A percentile compares a stretch with the other conserved stretches of the same genome.
phyloP scores from a whole-genome alignment of 2,113 vertebrate genomes.

The Rhabdornis inornatus region DNA sequence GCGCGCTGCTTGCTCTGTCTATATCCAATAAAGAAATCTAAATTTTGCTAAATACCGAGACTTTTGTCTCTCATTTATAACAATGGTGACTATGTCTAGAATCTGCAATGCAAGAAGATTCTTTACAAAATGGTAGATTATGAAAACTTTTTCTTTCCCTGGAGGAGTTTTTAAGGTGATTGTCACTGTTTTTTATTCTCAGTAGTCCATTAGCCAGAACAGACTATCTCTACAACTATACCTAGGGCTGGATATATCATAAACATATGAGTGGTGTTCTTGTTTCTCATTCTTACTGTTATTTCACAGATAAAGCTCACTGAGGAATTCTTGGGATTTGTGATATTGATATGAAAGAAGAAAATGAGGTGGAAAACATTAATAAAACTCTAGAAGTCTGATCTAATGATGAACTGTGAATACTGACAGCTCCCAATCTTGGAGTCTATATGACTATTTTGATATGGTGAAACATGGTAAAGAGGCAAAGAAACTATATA shows the following conservation, averaged over 20 bases:
- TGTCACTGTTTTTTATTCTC: background rate
- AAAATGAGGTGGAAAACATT: constrained; percentile 25
- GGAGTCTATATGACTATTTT: background rate
- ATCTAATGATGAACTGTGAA: background rate
- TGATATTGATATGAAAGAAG: background rate
- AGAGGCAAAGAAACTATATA: background rate
- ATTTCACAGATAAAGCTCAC: background rate
- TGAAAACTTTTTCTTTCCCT: background rate
- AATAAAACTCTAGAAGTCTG: constrained; percentile 34
- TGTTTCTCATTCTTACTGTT: background rate
- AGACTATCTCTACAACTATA: background rate
- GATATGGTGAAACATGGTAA: background rate
- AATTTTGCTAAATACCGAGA: too few relatives aligned
- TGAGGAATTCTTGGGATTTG: constrained; percentile 9
- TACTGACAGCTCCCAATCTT: background rate
- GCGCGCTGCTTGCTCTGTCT: too few relatives aligned
- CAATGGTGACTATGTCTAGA: background rate
- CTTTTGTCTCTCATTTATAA: too few relatives aligned
- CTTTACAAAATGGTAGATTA: background rate
- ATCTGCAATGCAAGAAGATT: background rate
- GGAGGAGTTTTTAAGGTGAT: background rate
- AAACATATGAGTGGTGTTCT: background rate
- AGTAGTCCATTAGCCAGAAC: background rate
- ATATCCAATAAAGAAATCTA: too few relatives aligned
- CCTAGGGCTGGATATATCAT: background rate